Percentiles rank a stretch among this genome's conserved stretches.
Evolutionary conservation across 2,888 invertebrate genomes (phyloP).

Genomic region (Tetragonula carbonaria): DNA sequence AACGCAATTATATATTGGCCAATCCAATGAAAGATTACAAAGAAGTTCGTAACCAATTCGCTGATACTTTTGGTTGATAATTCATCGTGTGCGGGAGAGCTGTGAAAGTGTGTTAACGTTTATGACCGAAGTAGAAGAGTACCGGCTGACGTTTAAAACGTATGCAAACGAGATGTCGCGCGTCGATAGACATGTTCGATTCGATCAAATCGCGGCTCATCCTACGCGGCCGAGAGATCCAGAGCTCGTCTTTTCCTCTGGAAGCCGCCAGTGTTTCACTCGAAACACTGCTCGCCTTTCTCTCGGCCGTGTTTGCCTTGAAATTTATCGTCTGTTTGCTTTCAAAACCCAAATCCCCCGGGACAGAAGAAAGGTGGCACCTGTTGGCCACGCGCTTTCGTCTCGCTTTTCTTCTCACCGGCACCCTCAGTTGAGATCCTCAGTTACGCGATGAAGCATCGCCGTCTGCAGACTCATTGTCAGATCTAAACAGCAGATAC

Average conservation of each 20-base stretch:
- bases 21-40: no score
- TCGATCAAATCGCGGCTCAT: neutral
- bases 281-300: slow-evolving; percentile 14
- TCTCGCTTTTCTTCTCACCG: neutral
- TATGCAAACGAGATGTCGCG: neutral
- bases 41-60: no score
- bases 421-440: neutral
- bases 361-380: slow-evolving; percentile 9
- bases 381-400: slow-evolving; percentile 25
- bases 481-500: neutral
- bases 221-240: neutral
- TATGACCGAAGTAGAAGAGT: no score
- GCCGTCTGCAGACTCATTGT: no score
- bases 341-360: slow-evolving; percentile 7
- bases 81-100: no score
- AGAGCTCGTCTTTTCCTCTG: neutral
- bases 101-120: no score
- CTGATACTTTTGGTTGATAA: no score
- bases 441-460: no score
- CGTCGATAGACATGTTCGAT: neutral
- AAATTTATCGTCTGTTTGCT: slow-evolving; percentile 34
- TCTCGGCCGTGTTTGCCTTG: slow-evolving; percentile 24
- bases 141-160: neutral
- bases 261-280: neutral
- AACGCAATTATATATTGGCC: no score